Evolutionary conservation across 2,113 vertebrate species (phyloP).

Genomic region (Helogale parvula): DNA sequence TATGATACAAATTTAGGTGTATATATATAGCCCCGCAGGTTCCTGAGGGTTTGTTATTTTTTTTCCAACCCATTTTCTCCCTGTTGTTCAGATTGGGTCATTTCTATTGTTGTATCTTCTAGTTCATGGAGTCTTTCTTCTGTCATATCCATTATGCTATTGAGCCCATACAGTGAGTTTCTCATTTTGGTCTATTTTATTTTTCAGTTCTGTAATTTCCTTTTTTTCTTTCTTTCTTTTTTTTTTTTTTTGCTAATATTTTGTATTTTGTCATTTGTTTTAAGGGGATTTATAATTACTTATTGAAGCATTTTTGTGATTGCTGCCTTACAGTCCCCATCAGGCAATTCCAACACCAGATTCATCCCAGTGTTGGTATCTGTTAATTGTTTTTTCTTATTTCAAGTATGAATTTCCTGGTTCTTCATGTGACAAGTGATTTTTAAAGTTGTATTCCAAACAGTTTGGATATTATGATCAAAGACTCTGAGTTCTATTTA

Average conservation of each 20-base stretch:
- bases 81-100: background rate
- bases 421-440: background rate
- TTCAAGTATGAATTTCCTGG: background rate
- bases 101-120: background rate
- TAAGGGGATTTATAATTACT: background rate
- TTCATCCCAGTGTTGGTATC: background rate
- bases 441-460: background rate
- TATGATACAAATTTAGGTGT: background rate
- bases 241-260: background rate
- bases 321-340: background rate
- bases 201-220: background rate
- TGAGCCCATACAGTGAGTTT: background rate
- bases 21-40: background rate
- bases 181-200: background rate
- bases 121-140: background rate
- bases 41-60: background rate
- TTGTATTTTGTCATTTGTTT: background rate
- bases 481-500: background rate
- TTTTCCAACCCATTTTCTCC: background rate
- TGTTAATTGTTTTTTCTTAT: background rate
- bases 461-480: background rate
- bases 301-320: background rate
- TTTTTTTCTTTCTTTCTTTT: background rate
- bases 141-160: background rate
- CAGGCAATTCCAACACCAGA: background rate